Percentiles rank a stretch among this genome's conserved stretches.
Evolutionary conservation across 2,888 invertebrate genomes (phyloP).

Genomic region (Blomia tropicalis): DNA sequence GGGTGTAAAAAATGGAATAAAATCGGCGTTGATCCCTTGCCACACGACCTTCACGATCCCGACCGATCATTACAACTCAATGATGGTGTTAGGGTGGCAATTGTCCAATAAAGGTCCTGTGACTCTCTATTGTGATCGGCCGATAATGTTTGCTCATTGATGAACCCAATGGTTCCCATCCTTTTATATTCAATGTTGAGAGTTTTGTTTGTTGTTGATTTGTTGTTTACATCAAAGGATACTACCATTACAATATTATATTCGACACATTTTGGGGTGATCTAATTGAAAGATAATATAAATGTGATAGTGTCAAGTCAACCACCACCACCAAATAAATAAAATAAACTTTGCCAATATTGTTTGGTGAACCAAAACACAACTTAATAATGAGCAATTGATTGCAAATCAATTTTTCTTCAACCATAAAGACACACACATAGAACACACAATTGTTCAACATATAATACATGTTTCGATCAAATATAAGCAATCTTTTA

Average conservation of each 20-base stretch:
- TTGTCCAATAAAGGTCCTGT: background rate
- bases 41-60: background rate
- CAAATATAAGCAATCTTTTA: too few species aligned
- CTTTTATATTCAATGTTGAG: background rate
- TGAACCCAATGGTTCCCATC: too few species aligned
- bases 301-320: conserved; percentile 9
- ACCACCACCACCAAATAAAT: too few species aligned
- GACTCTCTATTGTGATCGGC: background rate
- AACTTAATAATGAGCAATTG: conserved; percentile 9
- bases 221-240: background rate
- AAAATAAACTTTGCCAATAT: too few species aligned
- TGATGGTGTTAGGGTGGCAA: background rate
- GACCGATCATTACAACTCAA: background rate
- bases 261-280: too few species aligned
- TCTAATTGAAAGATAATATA: conserved; percentile 13
- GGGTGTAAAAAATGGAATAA: background rate
- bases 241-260: too few species aligned
- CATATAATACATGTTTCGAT: too few species aligned
- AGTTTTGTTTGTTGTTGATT: background rate
- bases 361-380: too few species aligned
- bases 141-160: too few species aligned
- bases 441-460: too few species aligned
- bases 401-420: conserved; percentile 9
- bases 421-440: too few species aligned
- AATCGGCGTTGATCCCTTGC: background rate